Evolutionary conservation across 2,797 vertebrate genomes (phyloP).

Genomic region (Melanotaenia nigrans): DNA sequence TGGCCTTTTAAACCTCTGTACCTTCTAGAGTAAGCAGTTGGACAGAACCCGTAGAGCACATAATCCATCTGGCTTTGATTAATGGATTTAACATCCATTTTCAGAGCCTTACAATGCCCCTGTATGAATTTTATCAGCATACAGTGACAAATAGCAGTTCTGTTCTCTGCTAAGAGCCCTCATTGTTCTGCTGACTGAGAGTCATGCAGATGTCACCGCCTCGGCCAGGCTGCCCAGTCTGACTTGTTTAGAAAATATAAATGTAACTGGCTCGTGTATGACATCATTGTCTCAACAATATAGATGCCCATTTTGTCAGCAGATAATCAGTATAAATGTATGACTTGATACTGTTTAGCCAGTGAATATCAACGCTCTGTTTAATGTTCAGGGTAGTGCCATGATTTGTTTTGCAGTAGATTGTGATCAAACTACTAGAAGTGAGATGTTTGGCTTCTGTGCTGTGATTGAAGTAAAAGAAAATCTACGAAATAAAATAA

Average conservation of each 20-base stretch:
- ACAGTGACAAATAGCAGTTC: slow-evolving; percentile 85
- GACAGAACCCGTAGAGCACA: slow-evolving; percentile 62
- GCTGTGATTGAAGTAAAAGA: neutral
- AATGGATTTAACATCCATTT: slow-evolving; percentile 80
- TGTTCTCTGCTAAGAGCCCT: slow-evolving; percentile 84
- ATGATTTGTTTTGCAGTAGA: slow-evolving; percentile 6
- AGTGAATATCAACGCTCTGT: slow-evolving; percentile 52
- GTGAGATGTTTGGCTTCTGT: slow-evolving; percentile 19
- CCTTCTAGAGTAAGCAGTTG: slow-evolving; percentile 67
- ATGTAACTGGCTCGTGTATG: slow-evolving; percentile 72
- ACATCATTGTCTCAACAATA: slow-evolving; percentile 76
- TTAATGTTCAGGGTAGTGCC: slow-evolving; percentile 9
- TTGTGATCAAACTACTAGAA: slow-evolving; percentile 5
- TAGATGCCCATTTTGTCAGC: slow-evolving; percentile 71
- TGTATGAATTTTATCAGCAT: slow-evolving; percentile 83
- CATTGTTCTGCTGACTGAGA: slow-evolving; percentile 75
- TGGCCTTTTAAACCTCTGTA: slow-evolving; percentile 71
- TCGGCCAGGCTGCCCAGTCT: slow-evolving; percentile 58
- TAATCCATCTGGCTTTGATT: slow-evolving; percentile 78
- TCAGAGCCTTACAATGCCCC: slow-evolving; percentile 73
- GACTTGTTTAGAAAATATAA: slow-evolving; percentile 78
- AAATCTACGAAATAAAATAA: neutral
- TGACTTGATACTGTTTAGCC: slow-evolving; percentile 69
- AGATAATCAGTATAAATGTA: slow-evolving; percentile 74
- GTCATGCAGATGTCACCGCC: slow-evolving; percentile 79